phyloP scores from a whole-genome alignment of 2,113 vertebrate genomes.

The Hystrix cristata region DNA sequence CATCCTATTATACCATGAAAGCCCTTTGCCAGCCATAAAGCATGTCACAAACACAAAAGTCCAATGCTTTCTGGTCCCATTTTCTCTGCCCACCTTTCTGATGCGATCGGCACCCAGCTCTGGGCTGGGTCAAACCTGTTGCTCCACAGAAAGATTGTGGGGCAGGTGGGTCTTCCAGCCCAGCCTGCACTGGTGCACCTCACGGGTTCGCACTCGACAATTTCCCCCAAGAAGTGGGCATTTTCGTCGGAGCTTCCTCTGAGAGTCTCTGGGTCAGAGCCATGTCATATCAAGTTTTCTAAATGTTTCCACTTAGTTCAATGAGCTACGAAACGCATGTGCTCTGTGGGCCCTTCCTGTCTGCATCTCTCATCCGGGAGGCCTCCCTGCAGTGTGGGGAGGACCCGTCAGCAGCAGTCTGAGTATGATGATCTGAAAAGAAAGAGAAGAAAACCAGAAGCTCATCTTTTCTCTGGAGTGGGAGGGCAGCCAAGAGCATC shows the following conservation, averaged over 20 bases:
- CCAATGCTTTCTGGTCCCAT: background rate
- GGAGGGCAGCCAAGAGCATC: conserved; percentile 77
- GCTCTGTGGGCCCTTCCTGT: background rate
- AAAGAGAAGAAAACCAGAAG: conserved; percentile 24
- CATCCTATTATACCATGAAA: background rate
- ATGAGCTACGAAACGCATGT: conserved; percentile 33
- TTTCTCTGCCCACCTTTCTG: background rate
- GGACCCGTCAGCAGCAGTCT: conserved; percentile 52
- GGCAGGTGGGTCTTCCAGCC: background rate
- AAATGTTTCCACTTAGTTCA: conserved; percentile 37
- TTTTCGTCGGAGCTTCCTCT: background rate
- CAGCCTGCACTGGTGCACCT: background rate
- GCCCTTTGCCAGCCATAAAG: background rate
- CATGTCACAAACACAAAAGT: background rate
- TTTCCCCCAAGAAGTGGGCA: background rate
- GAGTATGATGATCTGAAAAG: background rate
- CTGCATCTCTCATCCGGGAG: background rate
- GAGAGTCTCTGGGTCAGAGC: background rate
- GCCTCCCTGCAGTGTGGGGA: conserved; percentile 5
- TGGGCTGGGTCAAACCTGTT: background rate
- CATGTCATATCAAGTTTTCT: background rate
- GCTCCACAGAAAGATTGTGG: background rate
- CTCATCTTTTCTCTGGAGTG: conserved; percentile 69
- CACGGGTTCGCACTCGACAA: background rate
- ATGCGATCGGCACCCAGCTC: background rate